phyloP scores from a whole-genome alignment of 1,140 invertebrate species.

The Neodiprion pinetum region DNA sequence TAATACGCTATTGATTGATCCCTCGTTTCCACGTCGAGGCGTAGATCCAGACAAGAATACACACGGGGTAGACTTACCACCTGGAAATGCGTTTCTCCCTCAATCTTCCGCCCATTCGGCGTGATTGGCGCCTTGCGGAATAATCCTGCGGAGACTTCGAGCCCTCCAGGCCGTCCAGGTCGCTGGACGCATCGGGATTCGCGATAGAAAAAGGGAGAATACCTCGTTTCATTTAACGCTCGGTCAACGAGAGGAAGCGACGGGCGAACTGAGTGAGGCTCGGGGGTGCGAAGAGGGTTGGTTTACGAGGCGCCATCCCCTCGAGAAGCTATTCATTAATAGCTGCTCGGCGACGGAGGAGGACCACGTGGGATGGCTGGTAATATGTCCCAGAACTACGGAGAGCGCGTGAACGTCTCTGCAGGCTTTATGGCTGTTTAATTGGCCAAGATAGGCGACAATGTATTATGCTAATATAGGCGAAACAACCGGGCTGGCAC shows the following conservation, averaged over 20 bases:
- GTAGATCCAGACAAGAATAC: no score
- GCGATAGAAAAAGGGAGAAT: no score
- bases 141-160: no score
- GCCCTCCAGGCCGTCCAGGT: no score
- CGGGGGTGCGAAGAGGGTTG: background rate
- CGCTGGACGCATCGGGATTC: no score
- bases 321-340: conserved; percentile 20
- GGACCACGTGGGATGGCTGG: background rate
- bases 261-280: background rate
- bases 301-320: conserved; percentile 15
- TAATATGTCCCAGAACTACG: conserved; percentile 5
- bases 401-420: background rate
- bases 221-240: background rate
- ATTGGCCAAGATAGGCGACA: conserved; percentile 9
- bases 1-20: conserved; percentile 1
- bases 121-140: no score
- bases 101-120: no score
- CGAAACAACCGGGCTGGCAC: background rate
- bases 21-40: background rate
- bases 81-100: no score
- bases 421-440: conserved; percentile 10
- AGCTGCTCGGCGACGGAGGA: conserved; percentile 1
- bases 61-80: no score
- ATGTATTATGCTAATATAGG: conserved; percentile 11
- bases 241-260: background rate